Conservation (phyloP, 1,140 invertebrate genomes). For the Pectinophora gossypiella region DNA sequence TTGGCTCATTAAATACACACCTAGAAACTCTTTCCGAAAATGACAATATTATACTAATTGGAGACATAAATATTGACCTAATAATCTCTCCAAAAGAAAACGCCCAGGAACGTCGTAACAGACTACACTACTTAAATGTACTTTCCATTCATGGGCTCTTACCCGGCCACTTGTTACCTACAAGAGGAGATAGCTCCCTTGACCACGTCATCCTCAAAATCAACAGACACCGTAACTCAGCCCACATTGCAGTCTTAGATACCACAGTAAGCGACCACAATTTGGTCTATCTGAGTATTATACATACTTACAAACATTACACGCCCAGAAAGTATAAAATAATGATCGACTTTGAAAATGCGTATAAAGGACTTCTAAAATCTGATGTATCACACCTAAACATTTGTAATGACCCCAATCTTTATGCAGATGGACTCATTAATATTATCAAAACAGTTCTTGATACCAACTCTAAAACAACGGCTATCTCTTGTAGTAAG, state of each 20-base stretch:
- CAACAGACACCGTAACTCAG: background rate
- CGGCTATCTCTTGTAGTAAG: no score
- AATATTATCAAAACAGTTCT: no score
- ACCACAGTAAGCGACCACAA: constrained; percentile 8
- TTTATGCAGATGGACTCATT: no score
- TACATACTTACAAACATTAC: background rate
- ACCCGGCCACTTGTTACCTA: constrained; percentile 4
- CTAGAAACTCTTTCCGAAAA: background rate
- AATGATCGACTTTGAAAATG: constrained; percentile 1
- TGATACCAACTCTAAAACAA: no score
- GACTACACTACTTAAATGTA: constrained; percentile 1
- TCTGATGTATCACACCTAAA: no score
- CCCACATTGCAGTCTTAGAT: constrained; percentile 2
- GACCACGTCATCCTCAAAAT: constrained; percentile 11
- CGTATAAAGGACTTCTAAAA: no score
- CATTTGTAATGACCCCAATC: no score
- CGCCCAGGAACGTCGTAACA: background rate
- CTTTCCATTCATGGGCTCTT: no score
- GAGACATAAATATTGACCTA: constrained; percentile 4
- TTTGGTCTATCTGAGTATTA: background rate
- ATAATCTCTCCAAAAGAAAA: background rate
- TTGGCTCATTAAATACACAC: background rate
- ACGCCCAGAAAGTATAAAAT: background rate
- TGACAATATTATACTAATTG: background rate
- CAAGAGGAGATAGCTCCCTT: constrained; percentile 8